Base-by-base conservation (phyloP, 2,888 invertebrate species). In the Agapostemon virescens region DNA sequence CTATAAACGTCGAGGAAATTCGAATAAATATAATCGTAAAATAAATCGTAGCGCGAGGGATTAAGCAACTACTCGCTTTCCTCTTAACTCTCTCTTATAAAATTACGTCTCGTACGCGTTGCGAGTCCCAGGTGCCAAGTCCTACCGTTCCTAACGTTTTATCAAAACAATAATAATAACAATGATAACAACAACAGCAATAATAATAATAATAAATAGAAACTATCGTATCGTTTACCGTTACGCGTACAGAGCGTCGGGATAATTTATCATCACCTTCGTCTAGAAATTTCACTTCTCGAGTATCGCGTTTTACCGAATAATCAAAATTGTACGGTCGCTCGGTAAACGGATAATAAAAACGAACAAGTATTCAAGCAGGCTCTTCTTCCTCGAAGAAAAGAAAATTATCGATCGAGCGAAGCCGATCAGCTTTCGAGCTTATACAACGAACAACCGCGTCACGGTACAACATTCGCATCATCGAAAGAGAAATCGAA, bases 401-500 rank as follows among this genome's bases (percentile, higher is more conserved):
- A 69, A 11, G 11, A 20, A 23, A n/a, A 78, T 26, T 30, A 17
- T 69, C 20, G 17, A 40, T 13, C 0, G 7, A 30, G 30, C 5
- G 15, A 7, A 69, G 15, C 23, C 30, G 26, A 33, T n/a, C 33
- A 20, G 30, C 26, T 40, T 68, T 68, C 11, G n/a, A 42, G 42
- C 61, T 45, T 63, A 36, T 63, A 71, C 61, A 63, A 63, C 45
- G 36, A 45, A 71, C 23, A 42, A 42, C 26, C 38, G 40, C 42
- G 42, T 30, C 33, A 61, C 58, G 26, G 61, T 49, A 52, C 52
- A 52, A 61, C 52, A 6, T 45, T 26, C 40, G 63, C 40, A 58
- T 36, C 33, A n/a, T 64, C 40, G 69, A 80, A 73, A 66, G 80
- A 73, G 74, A 73, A 80, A 80, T 64, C 58, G 40, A 58, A 64